Evolutionary conservation across 1,140 invertebrate species (phyloP), one percentile per base, ranked within the genome.

Genomic region (Calliopsis andreniformis): DNA sequence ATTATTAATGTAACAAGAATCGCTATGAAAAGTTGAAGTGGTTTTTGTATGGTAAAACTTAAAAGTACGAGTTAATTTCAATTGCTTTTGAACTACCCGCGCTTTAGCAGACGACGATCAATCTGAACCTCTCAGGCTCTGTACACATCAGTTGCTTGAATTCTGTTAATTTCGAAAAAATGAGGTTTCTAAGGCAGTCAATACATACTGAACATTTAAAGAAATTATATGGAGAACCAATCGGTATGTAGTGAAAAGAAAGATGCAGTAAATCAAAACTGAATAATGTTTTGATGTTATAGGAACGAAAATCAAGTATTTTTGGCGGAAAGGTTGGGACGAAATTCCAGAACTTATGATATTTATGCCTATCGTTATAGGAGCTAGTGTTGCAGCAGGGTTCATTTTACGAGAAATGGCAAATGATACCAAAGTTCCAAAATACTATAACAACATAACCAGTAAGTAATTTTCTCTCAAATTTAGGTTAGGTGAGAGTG

Each of bases 401-500:
- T 30, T 14, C 0, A 3, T 3, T 80, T 28, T 20, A 1, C 8
- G 6, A 0, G 4, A 1, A 7, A 66, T 5, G 1, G 4, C 5
- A 4, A 3, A 0, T 18, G 32, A 12, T 32, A 30, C 25, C 0
- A 0, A 0, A 12, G 6, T 18, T 0, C 25, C 39, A 45, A 76
- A 62, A 25, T 83, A 79, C 67, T 51, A 45, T 7, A 14, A 42
- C 0, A 0, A 8, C 1, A 16, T 30, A 0, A 32, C 3, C 3
- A 55, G 82, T 84, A 69, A 83, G 82, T 83, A n/a, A 18, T 0
- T 5, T 53, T 35, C 25, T 14, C 4, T 32, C n/a, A n/a, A n/a
- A 6, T 4, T 59, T 12, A 28, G 12, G 14, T 55, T 63, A 35
- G 45, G 20, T 32, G 30, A 14, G 8, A n/a, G 30, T 55, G 25